Base-by-base conservation (phyloP, 2,888 invertebrate genomes). In the Thera britannica region DNA sequence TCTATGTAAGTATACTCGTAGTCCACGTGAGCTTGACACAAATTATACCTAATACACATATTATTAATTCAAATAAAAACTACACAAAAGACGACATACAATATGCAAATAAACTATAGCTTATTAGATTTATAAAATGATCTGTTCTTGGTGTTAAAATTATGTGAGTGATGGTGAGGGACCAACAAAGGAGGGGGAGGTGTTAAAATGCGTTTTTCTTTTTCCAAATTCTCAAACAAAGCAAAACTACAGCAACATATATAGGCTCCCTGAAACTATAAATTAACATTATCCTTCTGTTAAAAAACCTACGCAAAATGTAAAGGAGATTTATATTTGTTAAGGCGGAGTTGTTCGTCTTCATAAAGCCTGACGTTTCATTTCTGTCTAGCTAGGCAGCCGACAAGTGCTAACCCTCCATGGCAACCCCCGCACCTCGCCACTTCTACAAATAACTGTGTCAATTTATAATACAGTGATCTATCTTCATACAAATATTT, bases 321-420 rank as follows among this genome's bases (percentile, higher is more conserved):
- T 86, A 85, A 88, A 85, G 83, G 82, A 90, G 88, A 92, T 92
- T 92, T 91, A 92, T 93, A 90, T 87, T 90, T 90, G 91, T 92
- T 93, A 91, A 88, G 87, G 86, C 80, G 77, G 88, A 90, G 93
- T 89, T 92, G 91, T 92, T 90, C 90, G 88, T 92, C 93, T 92
- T 93, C 90, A 91, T 92, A 90, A 92, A 86, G 83, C 84, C 83
- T 88, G 92, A 90, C 92, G 86, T 92, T 92, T 92, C 90, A 90
- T 91, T 91, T 90, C 89, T 92, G 90, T 90, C 92, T 92, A 91
- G 91, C 89, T 85, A 87, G 83, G 89, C 63, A 63, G 66, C 83
- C 86, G 91, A 90, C 90, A 90, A 92, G 89, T 89, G 90, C 88
- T 88, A 86, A 83, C 87, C 86, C 86, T 81, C 86, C 85, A 76